Evolutionary conservation across 1,140 invertebrate species (phyloP).

Genomic region (Drosophila murphyi): DNA sequence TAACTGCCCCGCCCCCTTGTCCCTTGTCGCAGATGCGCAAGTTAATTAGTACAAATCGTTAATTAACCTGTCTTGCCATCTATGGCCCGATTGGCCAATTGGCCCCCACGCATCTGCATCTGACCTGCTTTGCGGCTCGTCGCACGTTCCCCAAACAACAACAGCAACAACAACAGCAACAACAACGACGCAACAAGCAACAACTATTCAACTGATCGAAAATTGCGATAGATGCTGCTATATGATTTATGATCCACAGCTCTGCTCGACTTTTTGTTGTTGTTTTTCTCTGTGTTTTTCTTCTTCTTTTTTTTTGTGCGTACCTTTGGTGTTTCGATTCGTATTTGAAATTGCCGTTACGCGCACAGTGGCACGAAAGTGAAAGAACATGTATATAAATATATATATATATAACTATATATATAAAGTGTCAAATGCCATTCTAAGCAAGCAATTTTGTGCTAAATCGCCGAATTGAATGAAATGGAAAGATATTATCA

Average conservation of each 20-base stretch:
- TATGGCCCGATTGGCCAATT: slow-evolving; percentile 74
- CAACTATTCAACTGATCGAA: slow-evolving; percentile 24
- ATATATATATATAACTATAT: no score
- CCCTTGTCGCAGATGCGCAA: slow-evolving; percentile 20
- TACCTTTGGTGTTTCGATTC: slow-evolving; percentile 15
- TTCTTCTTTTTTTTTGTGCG: not conserved
- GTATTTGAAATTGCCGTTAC: slow-evolving; percentile 35
- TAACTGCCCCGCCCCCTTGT: not conserved
- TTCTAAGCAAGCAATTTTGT: not conserved
- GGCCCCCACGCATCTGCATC: slow-evolving; percentile 69
- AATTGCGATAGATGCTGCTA: slow-evolving; percentile 16
- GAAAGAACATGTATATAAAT: not conserved
- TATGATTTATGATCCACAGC: slow-evolving; percentile 33
- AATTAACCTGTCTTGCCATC: slow-evolving; percentile 77
- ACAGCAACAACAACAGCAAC: no score
- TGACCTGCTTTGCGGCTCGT: slow-evolving; percentile 58
- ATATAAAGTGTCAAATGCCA: not conserved
- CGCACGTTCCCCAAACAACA: not conserved
- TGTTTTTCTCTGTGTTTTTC: not conserved
- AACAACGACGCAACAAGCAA: no score
- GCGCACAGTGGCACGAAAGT: slow-evolving; percentile 27
- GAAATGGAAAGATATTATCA: not conserved
- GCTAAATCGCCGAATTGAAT: not conserved
- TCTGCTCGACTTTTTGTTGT: not conserved
- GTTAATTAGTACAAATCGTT: slow-evolving; percentile 76